phyloP scores from a whole-genome alignment of 1,140 invertebrate genomes.

The Ctenoplectra terminalis region DNA sequence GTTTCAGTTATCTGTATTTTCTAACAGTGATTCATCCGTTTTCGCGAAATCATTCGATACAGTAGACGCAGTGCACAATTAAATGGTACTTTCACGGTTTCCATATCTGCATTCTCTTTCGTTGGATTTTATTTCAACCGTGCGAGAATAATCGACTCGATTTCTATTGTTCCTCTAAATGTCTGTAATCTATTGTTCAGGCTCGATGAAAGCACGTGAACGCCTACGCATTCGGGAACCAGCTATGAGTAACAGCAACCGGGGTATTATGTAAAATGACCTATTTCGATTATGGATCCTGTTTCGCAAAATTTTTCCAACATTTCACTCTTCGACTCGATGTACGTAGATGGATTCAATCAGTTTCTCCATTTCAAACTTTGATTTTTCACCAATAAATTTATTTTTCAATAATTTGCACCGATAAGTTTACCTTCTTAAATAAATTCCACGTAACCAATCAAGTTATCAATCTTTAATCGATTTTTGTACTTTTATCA shows the following conservation, averaged over 20 bases:
- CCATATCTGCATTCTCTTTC: slow-evolving; percentile 2
- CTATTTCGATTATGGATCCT: slow-evolving; percentile 24
- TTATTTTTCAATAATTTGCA: too few relatives aligned
- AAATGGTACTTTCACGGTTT: neutral
- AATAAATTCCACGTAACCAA: too few relatives aligned
- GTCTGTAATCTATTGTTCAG: slow-evolving; percentile 40
- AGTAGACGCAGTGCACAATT: neutral
- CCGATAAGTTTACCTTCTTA: too few relatives aligned
- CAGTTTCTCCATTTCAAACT: too few relatives aligned
- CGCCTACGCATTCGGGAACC: slow-evolving; percentile 26
- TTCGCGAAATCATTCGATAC: too few relatives aligned
- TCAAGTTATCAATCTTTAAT: too few relatives aligned
- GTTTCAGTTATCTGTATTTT: too few relatives aligned
- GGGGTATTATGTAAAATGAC: slow-evolving; percentile 36
- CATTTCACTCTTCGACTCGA: neutral
- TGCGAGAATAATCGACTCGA: slow-evolving; percentile 45
- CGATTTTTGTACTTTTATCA: too few relatives aligned
- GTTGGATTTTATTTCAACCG: slow-evolving; percentile 21
- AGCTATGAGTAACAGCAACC: slow-evolving; percentile 37
- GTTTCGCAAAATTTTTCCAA: neutral
- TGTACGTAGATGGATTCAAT: too few relatives aligned
- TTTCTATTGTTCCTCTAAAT: slow-evolving; percentile 49
- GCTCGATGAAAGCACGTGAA: slow-evolving; percentile 40
- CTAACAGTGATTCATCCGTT: too few relatives aligned
- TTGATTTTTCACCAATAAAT: too few relatives aligned